These are phyloP conservation scores for Latrodectus hesperus DNA, from an alignment of 2,888 invertebrate genomes.

Conservation along the genomic window DNA sequence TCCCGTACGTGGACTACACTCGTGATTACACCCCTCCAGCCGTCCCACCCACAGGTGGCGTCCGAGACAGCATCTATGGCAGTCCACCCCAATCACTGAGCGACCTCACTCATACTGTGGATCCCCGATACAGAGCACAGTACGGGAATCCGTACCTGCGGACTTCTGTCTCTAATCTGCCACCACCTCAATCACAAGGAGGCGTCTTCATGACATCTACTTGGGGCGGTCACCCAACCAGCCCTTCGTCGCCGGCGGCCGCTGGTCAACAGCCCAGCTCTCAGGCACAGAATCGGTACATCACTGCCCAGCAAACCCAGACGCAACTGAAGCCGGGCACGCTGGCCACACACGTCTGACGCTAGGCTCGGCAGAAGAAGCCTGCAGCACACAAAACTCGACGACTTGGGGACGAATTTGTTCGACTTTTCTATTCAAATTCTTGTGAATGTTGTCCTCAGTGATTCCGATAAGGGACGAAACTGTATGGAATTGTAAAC, in stretches of 20 bases:
- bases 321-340: slow-evolving; percentile 68
- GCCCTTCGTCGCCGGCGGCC: slow-evolving; percentile 56
- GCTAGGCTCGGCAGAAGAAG: slow-evolving; percentile 33
- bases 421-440: slow-evolving; percentile 30
- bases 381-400: not conserved
- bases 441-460: slow-evolving; percentile 7
- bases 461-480: not conserved
- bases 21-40: slow-evolving; percentile 91
- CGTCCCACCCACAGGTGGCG: slow-evolving; percentile 74
- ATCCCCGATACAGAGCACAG: slow-evolving; percentile 90
- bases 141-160: slow-evolving; percentile 89
- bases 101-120: slow-evolving; percentile 77
- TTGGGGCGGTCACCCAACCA: slow-evolving; percentile 59
- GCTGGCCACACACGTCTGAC: slow-evolving; percentile 70
- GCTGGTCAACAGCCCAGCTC: slow-evolving; percentile 35
- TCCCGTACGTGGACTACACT: slow-evolving; percentile 90
- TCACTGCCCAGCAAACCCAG: slow-evolving; percentile 66
- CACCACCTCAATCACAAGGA: slow-evolving; percentile 52
- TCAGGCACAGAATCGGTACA: slow-evolving; percentile 54
- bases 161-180: slow-evolving; percentile 78
- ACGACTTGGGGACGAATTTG: slow-evolving; percentile 36
- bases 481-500: not conserved
- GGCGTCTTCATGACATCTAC: slow-evolving; percentile 68
- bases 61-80: slow-evolving; percentile 71
- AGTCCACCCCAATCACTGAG: slow-evolving; percentile 65